phyloP scores from a whole-genome alignment of 1,140 invertebrate genomes.

The Drosophila asahinai region DNA sequence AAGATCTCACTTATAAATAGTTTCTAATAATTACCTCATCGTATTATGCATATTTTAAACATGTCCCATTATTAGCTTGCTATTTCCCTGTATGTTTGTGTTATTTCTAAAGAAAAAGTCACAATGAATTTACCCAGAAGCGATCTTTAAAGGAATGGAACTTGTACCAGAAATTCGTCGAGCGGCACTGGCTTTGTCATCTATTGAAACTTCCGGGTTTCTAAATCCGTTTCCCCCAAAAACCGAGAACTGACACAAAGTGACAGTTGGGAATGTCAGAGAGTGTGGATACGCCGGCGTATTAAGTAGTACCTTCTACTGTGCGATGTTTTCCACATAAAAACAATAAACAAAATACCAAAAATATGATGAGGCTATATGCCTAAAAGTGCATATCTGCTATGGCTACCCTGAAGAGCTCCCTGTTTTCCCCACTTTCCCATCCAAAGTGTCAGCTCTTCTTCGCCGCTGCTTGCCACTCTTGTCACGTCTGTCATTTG shows the following conservation, averaged over 20 bases:
- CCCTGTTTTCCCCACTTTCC: background rate
- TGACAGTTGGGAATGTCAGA: slow-evolving; percentile 13
- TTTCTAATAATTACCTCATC: background rate
- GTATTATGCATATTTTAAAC: background rate
- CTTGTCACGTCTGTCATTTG: slow-evolving; percentile 51
- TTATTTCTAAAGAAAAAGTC: slow-evolving; percentile 1
- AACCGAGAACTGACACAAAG: slow-evolving; percentile 7
- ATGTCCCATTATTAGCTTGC: background rate
- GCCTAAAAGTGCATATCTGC: background rate
- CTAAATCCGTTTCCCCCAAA: slow-evolving; percentile 9
- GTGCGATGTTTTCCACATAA: slow-evolving; percentile 20
- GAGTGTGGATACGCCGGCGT: slow-evolving; percentile 2
- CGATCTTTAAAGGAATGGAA: background rate
- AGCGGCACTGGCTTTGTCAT: slow-evolving; percentile 13
- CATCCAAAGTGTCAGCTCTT: slow-evolving; percentile 4
- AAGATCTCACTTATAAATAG: background rate
- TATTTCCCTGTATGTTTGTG: background rate
- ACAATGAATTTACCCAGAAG: slow-evolving; percentile 6
- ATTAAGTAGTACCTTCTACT: slow-evolving; percentile 10
- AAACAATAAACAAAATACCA: slow-evolving; percentile 29
- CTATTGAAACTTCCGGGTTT: slow-evolving; percentile 63
- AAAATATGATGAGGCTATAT: slow-evolving; percentile 15
- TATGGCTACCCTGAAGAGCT: background rate
- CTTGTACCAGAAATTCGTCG: background rate
- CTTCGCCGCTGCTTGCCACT: slow-evolving; percentile 17